Evolutionary conservation across 2,113 vertebrate species (phyloP).

Genomic region (Myocastor coypus): DNA sequence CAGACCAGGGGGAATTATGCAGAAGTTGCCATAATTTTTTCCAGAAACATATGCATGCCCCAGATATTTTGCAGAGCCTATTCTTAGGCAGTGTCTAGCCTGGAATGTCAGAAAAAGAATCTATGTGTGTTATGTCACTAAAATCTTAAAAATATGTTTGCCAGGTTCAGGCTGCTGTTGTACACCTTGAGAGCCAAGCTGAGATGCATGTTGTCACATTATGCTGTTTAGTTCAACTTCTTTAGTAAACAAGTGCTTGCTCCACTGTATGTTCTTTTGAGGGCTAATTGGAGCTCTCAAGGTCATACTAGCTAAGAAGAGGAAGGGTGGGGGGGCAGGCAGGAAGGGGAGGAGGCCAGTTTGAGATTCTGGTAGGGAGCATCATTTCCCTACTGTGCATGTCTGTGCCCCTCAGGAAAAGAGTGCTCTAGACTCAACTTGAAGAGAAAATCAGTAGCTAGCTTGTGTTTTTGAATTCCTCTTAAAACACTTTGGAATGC

Average conservation of each 20-base stretch:
- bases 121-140: neutral
- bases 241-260: conserved; percentile 17
- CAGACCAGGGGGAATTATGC: neutral
- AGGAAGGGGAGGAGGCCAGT: neutral
- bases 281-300: conserved; percentile 64
- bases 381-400: neutral
- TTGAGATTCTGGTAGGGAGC: conserved; percentile 16
- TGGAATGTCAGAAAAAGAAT: conserved; percentile 71
- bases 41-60: conserved; percentile 65
- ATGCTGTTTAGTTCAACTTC: conserved; percentile 66
- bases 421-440: conserved; percentile 49
- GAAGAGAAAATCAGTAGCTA: conserved; percentile 63
- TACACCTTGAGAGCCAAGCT: neutral
- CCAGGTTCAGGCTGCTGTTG: neutral
- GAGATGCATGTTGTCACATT: conserved; percentile 7
- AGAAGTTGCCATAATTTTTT: conserved; percentile 40
- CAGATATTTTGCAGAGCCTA: conserved; percentile 60
- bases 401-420: neutral
- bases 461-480: conserved; percentile 64
- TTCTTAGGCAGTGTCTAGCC: conserved; percentile 68
- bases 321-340: too few relatives aligned
- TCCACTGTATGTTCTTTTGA: conserved; percentile 71
- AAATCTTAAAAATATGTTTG: conserved; percentile 54
- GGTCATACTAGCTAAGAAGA: neutral
- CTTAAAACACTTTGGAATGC: conserved; percentile 58